Base-by-base conservation (phyloP, 2,888 invertebrate species). In the Xanthia togata region DNA sequence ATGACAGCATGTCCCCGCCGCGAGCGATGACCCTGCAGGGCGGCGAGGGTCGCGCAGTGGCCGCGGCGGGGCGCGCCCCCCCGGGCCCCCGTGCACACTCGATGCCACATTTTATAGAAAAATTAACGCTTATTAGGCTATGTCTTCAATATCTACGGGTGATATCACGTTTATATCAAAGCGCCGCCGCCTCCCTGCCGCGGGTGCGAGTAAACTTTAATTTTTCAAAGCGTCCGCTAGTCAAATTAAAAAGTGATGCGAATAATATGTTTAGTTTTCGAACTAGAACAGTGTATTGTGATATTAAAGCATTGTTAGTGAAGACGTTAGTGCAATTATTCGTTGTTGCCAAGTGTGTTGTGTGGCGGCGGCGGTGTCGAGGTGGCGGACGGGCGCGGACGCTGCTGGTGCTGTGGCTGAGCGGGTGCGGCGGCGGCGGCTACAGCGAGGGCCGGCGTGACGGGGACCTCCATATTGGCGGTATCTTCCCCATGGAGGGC, bases 401-500 rank as follows among this genome's bases (percentile, higher is more conserved):
- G 88, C 88, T 95, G 89, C 87, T 94, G 86, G 79, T 95, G 88
- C 88, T 96, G 83, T 93, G 94, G 92, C 90, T 95, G 90, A 91
- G 93, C 87, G 93, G 93, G 64, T 82, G 84, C 73, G 84, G 84
- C 50, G 91, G 92, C 71, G 92, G 93, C 78, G 88, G 92, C 81
- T 92, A 90, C 89, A 92, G 96, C 87, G 96, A 95, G 84, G 95
- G 94, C 26, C 93, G 96, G 79, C 96, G 97, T 67, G 97, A 97
- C 88, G 98, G 98, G 95, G 98, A 98, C 91, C 96, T 99, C 90
- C 99, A 99, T 95, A 99, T 99, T 94, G 99, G 99, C 74, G 99
- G 99, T 73, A 99, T 99, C 92, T 99, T 99, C 95, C 99, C 99
- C 59, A 99, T 99, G 97, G 98, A 97, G 76, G 99, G 99, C 70